Conservation (phyloP, 1,140 invertebrate genomes). For the Neodiprion virginianus region DNA sequence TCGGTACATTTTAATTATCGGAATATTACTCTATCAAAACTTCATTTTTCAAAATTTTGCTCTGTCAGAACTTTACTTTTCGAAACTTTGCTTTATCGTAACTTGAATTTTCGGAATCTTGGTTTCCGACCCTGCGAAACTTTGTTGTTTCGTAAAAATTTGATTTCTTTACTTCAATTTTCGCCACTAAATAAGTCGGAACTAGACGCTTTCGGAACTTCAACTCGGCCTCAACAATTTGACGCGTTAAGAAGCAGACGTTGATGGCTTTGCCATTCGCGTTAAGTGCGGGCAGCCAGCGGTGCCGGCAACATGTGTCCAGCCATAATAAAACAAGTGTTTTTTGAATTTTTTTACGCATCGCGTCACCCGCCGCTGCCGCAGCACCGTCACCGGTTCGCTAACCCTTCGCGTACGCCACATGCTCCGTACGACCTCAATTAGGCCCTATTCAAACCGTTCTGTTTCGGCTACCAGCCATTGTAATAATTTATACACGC, state of each 20-base stretch:
- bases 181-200: too few relatives aligned
- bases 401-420: neutral
- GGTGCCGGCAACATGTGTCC: neutral
- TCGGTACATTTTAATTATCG: too few relatives aligned
- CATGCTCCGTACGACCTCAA: constrained; percentile 1
- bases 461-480: neutral
- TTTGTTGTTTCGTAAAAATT: too few relatives aligned
- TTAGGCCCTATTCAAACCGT: constrained; percentile 4
- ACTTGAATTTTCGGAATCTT: too few relatives aligned
- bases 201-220: too few relatives aligned
- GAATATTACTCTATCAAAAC: too few relatives aligned
- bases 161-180: too few relatives aligned
- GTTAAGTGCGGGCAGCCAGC: neutral
- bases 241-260: neutral
- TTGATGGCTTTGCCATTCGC: neutral
- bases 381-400: neutral
- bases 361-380: neutral
- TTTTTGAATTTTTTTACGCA: constrained; percentile 1
- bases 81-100: too few relatives aligned
- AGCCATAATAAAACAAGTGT: constrained; percentile 7
- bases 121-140: too few relatives aligned
- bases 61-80: too few relatives aligned
- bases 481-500: neutral
- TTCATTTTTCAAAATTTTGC: too few relatives aligned
- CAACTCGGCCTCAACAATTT: neutral